Conservation (phyloP, 2,888 invertebrate species). For the Dyspetes luteomarginatus region DNA sequence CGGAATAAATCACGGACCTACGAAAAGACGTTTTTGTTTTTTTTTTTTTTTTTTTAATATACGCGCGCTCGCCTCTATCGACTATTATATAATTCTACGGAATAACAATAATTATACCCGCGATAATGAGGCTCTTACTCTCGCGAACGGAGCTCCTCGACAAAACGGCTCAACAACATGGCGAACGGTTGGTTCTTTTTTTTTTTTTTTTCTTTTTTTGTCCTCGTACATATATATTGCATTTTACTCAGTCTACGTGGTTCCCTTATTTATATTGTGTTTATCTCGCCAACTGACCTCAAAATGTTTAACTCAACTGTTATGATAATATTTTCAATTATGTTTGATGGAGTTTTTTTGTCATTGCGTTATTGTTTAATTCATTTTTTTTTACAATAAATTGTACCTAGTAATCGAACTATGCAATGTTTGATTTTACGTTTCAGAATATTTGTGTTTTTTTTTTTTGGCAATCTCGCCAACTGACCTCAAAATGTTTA, state of each 20-base stretch:
- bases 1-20: too few relatives aligned
- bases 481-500: slow-evolving; percentile 5
- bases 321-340: too few relatives aligned
- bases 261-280: slow-evolving; percentile 79
- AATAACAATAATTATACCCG: slow-evolving; percentile 66
- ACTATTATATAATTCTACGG: slow-evolving; percentile 53
- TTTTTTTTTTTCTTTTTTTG: too few relatives aligned
- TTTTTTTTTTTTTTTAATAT: slow-evolving; percentile 1
- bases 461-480: neutral
- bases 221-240: slow-evolving; percentile 77
- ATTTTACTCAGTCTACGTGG: slow-evolving; percentile 83
- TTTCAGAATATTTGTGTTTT: neutral
- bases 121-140: slow-evolving; percentile 71
- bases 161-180: slow-evolving; percentile 79
- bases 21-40: neutral
- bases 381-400: too few relatives aligned
- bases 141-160: slow-evolving; percentile 71
- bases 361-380: too few relatives aligned
- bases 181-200: slow-evolving; percentile 76
- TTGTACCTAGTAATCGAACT: too few relatives aligned
- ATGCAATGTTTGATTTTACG: slow-evolving; percentile 3
- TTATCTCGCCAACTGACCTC: slow-evolving; percentile 35
- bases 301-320: slow-evolving; percentile 1
- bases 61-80: neutral
- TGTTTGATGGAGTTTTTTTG: too few relatives aligned